Conservation (phyloP, 2,797 vertebrate genomes). For the Phoebastria nigripes region DNA sequence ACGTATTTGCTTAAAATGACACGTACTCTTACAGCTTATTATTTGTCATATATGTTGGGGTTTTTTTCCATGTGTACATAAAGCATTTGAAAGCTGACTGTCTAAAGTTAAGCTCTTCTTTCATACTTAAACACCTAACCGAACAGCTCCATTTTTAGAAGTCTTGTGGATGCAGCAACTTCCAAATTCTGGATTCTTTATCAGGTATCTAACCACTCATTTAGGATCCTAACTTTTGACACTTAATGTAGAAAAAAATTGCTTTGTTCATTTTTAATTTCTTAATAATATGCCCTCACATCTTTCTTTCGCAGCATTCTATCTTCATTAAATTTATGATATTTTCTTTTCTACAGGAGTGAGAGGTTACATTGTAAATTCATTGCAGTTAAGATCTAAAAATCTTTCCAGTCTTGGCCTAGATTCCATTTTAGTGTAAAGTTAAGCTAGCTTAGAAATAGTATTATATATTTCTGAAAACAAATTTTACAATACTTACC, state of each 20-base stretch:
- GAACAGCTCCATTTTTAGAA: neutral
- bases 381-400: neutral
- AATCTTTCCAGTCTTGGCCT: neutral
- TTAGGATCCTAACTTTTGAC: neutral
- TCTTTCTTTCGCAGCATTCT: neutral
- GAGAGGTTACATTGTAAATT: neutral
- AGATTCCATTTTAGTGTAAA: neutral
- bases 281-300: neutral
- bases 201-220: neutral
- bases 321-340: neutral
- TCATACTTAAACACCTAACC: neutral
- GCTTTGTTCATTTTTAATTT: neutral
- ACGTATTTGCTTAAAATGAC: neutral
- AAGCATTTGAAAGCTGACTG: neutral
- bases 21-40: neutral
- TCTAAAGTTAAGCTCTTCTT: neutral
- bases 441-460: neutral
- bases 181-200: neutral
- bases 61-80: neutral
- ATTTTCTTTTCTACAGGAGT: neutral
- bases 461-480: neutral
- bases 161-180: neutral
- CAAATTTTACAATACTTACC: neutral
- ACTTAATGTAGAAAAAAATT: neutral
- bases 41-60: neutral